Conservation (phyloP, 2,113 vertebrate genomes). For the Cygnus atratus region DNA sequence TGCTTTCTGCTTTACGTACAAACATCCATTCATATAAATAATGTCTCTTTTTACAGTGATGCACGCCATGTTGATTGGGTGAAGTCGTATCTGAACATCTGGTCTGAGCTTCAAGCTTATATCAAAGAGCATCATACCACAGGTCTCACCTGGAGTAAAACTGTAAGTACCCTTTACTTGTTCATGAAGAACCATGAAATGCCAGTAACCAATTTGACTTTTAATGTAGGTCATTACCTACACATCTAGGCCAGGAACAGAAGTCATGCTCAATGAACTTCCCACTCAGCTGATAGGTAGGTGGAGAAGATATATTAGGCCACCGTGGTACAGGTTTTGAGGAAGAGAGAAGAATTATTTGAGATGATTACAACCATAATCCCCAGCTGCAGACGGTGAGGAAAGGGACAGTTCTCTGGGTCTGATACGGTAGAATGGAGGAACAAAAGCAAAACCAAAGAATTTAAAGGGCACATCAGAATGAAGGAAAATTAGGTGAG, state of each 20-base stretch:
- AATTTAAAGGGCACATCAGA: neutral
- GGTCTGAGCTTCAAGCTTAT: constrained; percentile 92
- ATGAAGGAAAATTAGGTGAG: neutral
- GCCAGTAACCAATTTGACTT: neutral
- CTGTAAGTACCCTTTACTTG: constrained; percentile 78
- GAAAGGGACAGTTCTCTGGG: neutral
- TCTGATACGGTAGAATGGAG: neutral
- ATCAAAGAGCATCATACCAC: constrained; percentile 95
- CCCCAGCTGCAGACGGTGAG: neutral
- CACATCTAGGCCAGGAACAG: neutral
- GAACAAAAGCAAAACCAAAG: neutral
- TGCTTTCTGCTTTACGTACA: neutral
- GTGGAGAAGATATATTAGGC: neutral
- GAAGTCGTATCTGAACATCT: constrained; percentile 91
- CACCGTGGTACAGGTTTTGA: neutral
- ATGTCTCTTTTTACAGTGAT: constrained; percentile 79
- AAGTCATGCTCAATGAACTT: neutral
- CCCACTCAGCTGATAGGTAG: neutral
- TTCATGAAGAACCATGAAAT: neutral
- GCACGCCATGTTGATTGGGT: constrained; percentile 94
- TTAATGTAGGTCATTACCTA: neutral
- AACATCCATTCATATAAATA: neutral
- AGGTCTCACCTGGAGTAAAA: constrained; percentile 92
- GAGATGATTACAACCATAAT: neutral
- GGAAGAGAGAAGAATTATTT: neutral